Conservation (phyloP, 1,140 invertebrate genomes). For the Gryon sp. region DNA sequence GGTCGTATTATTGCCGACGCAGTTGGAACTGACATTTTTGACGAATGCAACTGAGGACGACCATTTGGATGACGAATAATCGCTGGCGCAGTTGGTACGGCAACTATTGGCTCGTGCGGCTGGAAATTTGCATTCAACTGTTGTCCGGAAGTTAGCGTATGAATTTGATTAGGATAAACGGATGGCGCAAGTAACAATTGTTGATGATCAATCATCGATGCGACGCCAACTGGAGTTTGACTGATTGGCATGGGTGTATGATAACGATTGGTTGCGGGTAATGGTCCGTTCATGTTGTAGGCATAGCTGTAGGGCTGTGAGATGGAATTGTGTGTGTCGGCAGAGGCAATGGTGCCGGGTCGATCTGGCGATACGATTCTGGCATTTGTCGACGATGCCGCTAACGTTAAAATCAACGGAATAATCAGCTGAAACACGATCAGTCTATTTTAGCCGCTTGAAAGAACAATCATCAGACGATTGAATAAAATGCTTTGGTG, state of each 20-base stretch:
- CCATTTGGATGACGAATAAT: conserved; percentile 18
- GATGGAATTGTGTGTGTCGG: background rate
- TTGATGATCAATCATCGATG: background rate
- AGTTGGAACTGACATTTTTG: conserved; percentile 23
- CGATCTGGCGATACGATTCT: conserved; percentile 15
- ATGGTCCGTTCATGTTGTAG: conserved; percentile 20
- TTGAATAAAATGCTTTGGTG: too few species aligned
- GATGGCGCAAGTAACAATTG: conserved; percentile 18
- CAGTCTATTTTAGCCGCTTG: too few species aligned
- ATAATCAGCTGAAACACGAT: conserved; percentile 18
- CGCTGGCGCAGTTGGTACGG: conserved; percentile 33
- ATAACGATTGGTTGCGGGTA: too few species aligned
- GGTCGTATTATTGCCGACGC: conserved; percentile 41
- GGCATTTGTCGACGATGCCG: background rate
- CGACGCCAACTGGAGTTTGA: background rate
- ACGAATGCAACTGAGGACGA: conserved; percentile 1
- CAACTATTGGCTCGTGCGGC: conserved; percentile 6
- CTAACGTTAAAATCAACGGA: background rate
- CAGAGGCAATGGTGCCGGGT: background rate
- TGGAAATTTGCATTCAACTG: background rate
- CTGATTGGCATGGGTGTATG: too few species aligned
- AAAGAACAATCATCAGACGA: too few species aligned
- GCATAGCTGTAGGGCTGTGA: conserved; percentile 4
- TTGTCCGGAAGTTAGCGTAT: background rate
- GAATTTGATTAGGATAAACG: conserved; percentile 12